Percentiles rank a stretch among this genome's conserved stretches.
Conservation (phyloP, 1,140 invertebrate genomes). For the Ceratoteleas bidentatus region DNA sequence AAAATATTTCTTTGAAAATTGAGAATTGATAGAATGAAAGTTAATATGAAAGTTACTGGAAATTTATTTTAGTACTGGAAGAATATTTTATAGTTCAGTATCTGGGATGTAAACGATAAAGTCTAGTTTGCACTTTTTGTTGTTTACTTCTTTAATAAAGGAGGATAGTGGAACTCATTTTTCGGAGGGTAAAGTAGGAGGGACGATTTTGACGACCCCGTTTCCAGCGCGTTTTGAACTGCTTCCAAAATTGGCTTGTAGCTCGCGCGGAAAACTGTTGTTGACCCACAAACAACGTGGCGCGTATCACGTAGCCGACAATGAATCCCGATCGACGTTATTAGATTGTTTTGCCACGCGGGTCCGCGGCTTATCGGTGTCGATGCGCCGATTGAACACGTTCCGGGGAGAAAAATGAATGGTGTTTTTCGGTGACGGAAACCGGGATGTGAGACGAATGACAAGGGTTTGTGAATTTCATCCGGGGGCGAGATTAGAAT, state of each 20-base stretch:
- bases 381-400: neutral
- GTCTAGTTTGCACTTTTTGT: too few relatives aligned
- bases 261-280: conserved; percentile 39
- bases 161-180: too few relatives aligned
- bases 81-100: too few relatives aligned
- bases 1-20: too few relatives aligned
- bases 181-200: too few relatives aligned
- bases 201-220: conserved; percentile 17
- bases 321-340: conserved; percentile 1
- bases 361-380: neutral
- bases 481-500: too few relatives aligned
- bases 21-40: too few relatives aligned
- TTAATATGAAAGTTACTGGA: too few relatives aligned
- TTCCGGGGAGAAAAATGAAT: neutral
- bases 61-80: too few relatives aligned
- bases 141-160: too few relatives aligned
- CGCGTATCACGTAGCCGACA: conserved; percentile 9
- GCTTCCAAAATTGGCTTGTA: conserved; percentile 30
- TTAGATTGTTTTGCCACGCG: neutral
- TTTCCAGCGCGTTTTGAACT: conserved; percentile 33
- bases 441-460: neutral
- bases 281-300: conserved; percentile 39
- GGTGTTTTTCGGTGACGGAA: neutral
- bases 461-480: too few relatives aligned
- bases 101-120: too few relatives aligned